phyloP scores from a whole-genome alignment of 2,888 invertebrate genomes.

The Andricus curvator region DNA sequence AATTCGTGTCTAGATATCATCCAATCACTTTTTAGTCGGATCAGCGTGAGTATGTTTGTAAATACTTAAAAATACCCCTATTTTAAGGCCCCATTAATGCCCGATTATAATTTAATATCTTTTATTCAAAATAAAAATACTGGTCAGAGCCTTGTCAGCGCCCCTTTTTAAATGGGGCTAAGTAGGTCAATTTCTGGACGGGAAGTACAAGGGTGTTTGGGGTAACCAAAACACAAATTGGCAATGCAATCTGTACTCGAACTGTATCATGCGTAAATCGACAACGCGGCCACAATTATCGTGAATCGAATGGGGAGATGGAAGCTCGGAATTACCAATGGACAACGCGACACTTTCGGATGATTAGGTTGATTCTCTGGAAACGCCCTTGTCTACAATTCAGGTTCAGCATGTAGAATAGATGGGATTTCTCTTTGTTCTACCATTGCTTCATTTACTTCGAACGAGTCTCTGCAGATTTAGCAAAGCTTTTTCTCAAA shows the following conservation, averaged over 20 bases:
- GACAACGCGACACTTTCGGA: conserved; percentile 57
- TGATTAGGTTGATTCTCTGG: conserved; percentile 55
- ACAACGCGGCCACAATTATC: conserved; percentile 23
- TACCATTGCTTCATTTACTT: conserved; percentile 24
- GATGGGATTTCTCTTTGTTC: conserved; percentile 28
- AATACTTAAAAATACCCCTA: too few relatives aligned
- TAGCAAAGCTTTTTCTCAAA: background rate
- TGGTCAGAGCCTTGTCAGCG: too few relatives aligned
- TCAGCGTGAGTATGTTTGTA: too few relatives aligned
- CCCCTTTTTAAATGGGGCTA: too few relatives aligned
- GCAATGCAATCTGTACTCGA: conserved; percentile 13
- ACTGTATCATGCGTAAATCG: conserved; percentile 35
- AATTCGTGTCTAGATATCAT: too few relatives aligned
- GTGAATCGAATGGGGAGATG: conserved; percentile 5
- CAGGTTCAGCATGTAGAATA: conserved; percentile 16
- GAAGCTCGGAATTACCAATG: conserved; percentile 49
- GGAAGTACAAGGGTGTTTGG: conserved; percentile 13
- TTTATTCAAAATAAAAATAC: too few relatives aligned
- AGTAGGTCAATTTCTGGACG: too few relatives aligned
- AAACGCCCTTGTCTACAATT: conserved; percentile 34
- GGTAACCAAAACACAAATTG: conserved; percentile 19
- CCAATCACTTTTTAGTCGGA: too few relatives aligned
- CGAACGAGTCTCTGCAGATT: background rate
- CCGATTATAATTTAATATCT: too few relatives aligned
- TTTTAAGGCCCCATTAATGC: too few relatives aligned